A percentile compares a stretch with the other conserved stretches of the same genome.
Evolutionary conservation across 2,797 vertebrate species (phyloP).

Genomic region (Enteromius argenteus): DNA sequence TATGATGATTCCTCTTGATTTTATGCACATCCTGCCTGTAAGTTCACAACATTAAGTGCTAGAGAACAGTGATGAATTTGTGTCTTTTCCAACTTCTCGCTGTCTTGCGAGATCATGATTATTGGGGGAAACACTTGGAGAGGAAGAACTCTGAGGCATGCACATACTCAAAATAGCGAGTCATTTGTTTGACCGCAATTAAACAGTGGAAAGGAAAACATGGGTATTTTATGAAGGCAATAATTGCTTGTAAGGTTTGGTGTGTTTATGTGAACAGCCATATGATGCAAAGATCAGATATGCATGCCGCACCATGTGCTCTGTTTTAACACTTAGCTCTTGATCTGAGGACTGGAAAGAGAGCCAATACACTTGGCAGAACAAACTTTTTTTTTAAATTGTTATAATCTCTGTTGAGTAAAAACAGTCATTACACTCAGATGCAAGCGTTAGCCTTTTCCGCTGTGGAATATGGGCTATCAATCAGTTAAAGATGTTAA

Average conservation of each 20-base stretch:
- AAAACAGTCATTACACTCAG: constrained; percentile 22
- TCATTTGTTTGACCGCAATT: constrained; percentile 83
- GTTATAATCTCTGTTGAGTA: constrained; percentile 29
- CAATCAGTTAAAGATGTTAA: not conserved
- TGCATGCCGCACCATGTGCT: constrained; percentile 79
- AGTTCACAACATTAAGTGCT: constrained; percentile 69
- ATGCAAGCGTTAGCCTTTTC: not conserved
- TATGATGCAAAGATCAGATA: constrained; percentile 83
- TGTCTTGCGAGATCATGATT: constrained; percentile 37
- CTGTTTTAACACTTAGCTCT: constrained; percentile 76
- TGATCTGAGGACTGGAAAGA: constrained; percentile 60
- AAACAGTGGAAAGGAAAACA: constrained; percentile 77
- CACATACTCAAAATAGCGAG: constrained; percentile 77
- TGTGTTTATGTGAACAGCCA: constrained; percentile 82
- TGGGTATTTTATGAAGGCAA: constrained; percentile 81
- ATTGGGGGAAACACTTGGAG: not conserved
- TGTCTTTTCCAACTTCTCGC: constrained; percentile 64
- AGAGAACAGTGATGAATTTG: constrained; percentile 51
- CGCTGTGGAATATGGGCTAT: not conserved
- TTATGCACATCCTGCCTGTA: constrained; percentile 70
- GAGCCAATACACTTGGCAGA: constrained; percentile 59
- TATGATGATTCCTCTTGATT: constrained; percentile 64
- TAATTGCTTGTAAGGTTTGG: constrained; percentile 83
- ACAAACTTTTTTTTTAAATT: constrained; percentile 38
- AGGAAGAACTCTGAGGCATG: constrained; percentile 23